These are phyloP conservation scores for Teinopalpus imperialis DNA, from an alignment of 2,888 invertebrate species.

Conservation along the genomic window DNA sequence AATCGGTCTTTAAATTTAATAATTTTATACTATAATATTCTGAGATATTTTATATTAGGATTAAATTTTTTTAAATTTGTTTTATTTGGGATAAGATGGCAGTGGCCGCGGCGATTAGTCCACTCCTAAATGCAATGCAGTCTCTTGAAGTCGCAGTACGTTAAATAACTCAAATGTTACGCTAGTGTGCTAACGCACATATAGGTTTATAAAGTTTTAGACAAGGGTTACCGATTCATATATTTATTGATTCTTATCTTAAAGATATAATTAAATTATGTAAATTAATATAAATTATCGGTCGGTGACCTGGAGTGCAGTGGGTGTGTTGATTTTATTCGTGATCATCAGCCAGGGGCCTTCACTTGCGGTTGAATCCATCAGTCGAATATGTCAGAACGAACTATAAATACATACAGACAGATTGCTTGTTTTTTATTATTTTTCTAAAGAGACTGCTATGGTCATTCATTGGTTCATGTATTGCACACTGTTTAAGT, in stretches of 20 bases:
- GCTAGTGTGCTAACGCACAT: constrained; percentile 80
- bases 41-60: too few species aligned
- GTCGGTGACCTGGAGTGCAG: constrained; percentile 64
- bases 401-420: neutral
- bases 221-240: constrained; percentile 68
- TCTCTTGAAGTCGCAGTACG: constrained; percentile 81
- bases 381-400: constrained; percentile 13
- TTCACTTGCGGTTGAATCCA: constrained; percentile 42
- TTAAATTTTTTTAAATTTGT: constrained; percentile 43
- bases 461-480: neutral
- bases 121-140: constrained; percentile 88
- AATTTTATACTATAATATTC: too few species aligned
- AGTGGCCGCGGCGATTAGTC: constrained; percentile 88
- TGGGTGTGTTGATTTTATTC: constrained; percentile 39
- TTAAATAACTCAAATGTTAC: constrained; percentile 75
- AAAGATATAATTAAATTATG: constrained; percentile 25
- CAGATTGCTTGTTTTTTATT: constrained; percentile 16
- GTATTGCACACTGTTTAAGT: neutral
- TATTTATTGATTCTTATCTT: constrained; percentile 33
- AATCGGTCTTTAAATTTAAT: constrained; percentile 3
- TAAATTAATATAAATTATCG: constrained; percentile 48
- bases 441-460: constrained; percentile 15
- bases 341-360: constrained; percentile 59
- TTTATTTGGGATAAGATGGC: constrained; percentile 84
- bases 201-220: constrained; percentile 54